phyloP scores from a whole-genome alignment of 1,140 invertebrate species.

The Hyphantria cunea region DNA sequence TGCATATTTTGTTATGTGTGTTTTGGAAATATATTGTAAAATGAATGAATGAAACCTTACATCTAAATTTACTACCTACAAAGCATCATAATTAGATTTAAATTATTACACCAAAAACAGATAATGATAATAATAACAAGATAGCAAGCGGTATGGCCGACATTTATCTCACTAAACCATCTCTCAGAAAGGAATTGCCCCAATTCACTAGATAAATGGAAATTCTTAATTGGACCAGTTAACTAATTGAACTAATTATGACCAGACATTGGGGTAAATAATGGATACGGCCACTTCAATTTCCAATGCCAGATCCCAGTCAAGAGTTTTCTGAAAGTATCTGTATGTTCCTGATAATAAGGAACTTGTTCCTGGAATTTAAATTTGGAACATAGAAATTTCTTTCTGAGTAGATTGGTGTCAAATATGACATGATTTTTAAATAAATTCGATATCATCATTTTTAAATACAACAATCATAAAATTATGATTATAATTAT shows the following conservation, averaged over 20 bases:
- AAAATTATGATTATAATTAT: no score
- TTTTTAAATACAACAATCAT: no score
- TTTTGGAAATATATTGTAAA: no score
- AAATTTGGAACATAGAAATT: neutral
- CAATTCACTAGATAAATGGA: slow-evolving; percentile 21
- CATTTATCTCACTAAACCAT: slow-evolving; percentile 27
- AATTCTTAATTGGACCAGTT: slow-evolving; percentile 33
- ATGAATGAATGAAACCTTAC: no score
- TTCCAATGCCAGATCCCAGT: slow-evolving; percentile 5
- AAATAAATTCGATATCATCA: no score
- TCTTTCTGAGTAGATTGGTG: neutral
- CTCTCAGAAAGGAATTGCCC: slow-evolving; percentile 19
- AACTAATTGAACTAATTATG: slow-evolving; percentile 38
- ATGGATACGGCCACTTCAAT: slow-evolving; percentile 25
- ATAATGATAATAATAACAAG: slow-evolving; percentile 6
- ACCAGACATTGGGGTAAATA: slow-evolving; percentile 29
- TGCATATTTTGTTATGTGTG: no score
- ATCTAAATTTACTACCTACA: no score
- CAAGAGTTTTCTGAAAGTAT: neutral
- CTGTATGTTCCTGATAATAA: slow-evolving; percentile 2
- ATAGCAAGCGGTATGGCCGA: slow-evolving; percentile 15
- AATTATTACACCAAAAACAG: neutral
- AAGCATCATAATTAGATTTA: neutral
- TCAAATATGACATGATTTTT: no score
- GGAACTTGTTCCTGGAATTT: neutral